Base-by-base conservation (phyloP, 2,113 vertebrate species). In the Upupa epops region DNA sequence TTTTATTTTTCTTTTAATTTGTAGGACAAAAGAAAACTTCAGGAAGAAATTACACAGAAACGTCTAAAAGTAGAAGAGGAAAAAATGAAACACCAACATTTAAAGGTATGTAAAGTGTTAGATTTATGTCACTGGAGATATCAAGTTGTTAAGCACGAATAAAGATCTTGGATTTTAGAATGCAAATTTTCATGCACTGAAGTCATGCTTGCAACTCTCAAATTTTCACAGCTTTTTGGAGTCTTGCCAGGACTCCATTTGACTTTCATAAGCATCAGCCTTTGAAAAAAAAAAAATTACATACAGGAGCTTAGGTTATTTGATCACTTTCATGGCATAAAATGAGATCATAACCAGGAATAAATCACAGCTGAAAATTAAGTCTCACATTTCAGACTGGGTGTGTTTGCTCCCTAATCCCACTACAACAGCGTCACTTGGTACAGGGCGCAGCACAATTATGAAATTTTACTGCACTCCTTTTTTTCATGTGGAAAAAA, bases 21-120 rank as follows among this genome's bases (percentile, higher is more conserved):
- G 36, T 95, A 99, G 99, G 98, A 99, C 96, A 99, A 99, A 97
- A 98, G 99, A 95, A 98, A 98, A 97, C 96, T 99, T 84, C 99
- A 99, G 94, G 99, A 99, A 97, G 98, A 98, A 96, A 99, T 99
- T 69, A 97, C 98, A 84, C 98, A 98, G 95, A 99, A 99, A 93
- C 98, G 98, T 61, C 97, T 98, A 94, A 97, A 98, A 96, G 98
- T 99, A 19, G 99, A 99, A 75, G 99, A 99, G 89, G 98, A 99
- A 95, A 99, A 99, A 96, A 87, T 99, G 89, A 99, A 98, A 90
- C 98, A 99, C 21, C 99, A 99, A 78, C 98, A 99, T 91, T 97
- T 99, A 83, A 99, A 99, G 98, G 99, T 99, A 97, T 94, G 17
- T 74, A 36, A 72, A 89, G 40, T 60, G 29, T 18, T 45, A 60